Base-by-base conservation (phyloP, 2,113 vertebrate genomes). In the Pungitius pungitius region DNA sequence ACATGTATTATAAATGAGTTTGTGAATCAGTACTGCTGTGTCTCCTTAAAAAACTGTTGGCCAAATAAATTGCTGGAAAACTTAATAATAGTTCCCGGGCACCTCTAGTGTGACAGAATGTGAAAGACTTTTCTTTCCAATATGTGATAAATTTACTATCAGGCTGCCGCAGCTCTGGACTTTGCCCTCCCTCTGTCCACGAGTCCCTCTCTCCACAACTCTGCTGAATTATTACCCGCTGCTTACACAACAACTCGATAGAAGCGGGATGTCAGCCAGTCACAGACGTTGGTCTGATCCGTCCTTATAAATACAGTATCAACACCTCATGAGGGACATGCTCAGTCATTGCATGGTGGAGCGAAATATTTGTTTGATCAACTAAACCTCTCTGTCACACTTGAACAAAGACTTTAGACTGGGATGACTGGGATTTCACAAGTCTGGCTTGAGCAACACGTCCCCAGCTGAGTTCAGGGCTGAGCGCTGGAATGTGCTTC, bases 141-240 rank as follows among this genome's bases (percentile, higher is more conserved):
- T 40, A 57, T 66, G 54, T 84, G 30, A 85, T 81, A 43, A 33
- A 78, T 85, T 70, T 73, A 66, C 40, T 14, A 39, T 57, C 17
- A 13, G 37, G 66, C 77, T 72, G 78, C 81, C 45, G 78, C 43
- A 35, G 39, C 61, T 24, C 57, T 72, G 62, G 78, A 85, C 87
- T 87, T 87, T 78, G 61, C 47, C 54, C 77, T 76, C 70, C 69
- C 69, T 60, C 68, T 81, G 69, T 80, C 68, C 45, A 71, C 37
- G 26, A 54, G 18, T 40, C 45, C 68, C 27, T 37, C 49, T 35
- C 7, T 24, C 49, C 37, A 51, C 24, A 47, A 26, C 20, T 68
- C 13, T 0, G 75, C 78, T 85, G 42, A 89, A 87, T 88, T 77
- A 89, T 90, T 89, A 85, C 40, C 87, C 59, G 11, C 37, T 24